phyloP scores from a whole-genome alignment of 2,888 invertebrate genomes.

The Craniophora ligustri region DNA sequence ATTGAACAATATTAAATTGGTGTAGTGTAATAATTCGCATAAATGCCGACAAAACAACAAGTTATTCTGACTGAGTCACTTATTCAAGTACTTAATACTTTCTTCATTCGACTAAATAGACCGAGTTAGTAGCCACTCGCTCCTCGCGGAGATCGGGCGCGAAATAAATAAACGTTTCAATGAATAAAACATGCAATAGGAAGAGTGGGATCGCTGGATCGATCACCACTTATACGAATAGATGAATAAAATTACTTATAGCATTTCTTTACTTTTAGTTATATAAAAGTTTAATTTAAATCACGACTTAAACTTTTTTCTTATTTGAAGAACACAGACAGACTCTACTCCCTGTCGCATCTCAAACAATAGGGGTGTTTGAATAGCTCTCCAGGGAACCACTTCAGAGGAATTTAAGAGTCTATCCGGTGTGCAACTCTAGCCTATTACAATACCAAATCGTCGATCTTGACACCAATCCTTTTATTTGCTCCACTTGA shows the following conservation, averaged over 20 bases:
- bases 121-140: conserved; percentile 4
- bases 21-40: not conserved
- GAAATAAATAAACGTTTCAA: conserved; percentile 51
- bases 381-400: conserved; percentile 65
- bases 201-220: conserved; percentile 58
- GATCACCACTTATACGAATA: conserved; percentile 34
- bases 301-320: conserved; percentile 7
- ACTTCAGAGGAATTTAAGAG: conserved; percentile 61
- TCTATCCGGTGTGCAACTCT: conserved; percentile 41
- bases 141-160: conserved; percentile 17
- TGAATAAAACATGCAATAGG: conserved; percentile 83
- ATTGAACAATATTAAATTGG: not conserved
- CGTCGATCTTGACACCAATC: conserved; percentile 52
- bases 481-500: conserved; percentile 48
- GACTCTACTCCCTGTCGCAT: conserved; percentile 14
- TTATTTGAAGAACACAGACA: conserved; percentile 9
- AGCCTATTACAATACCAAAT: conserved; percentile 56
- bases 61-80: not conserved
- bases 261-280: conserved; percentile 18
- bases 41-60: not conserved
- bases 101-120: conserved; percentile 22
- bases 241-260: conserved; percentile 19
- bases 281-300: too few species aligned
- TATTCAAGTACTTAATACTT: too few species aligned
- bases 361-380: conserved; percentile 61